Percentiles rank a stretch among this genome's conserved stretches.
These are phyloP conservation scores for Gymnocephalus cernua DNA, from an alignment of 2,113 vertebrate genomes.

Conservation along the genomic window DNA sequence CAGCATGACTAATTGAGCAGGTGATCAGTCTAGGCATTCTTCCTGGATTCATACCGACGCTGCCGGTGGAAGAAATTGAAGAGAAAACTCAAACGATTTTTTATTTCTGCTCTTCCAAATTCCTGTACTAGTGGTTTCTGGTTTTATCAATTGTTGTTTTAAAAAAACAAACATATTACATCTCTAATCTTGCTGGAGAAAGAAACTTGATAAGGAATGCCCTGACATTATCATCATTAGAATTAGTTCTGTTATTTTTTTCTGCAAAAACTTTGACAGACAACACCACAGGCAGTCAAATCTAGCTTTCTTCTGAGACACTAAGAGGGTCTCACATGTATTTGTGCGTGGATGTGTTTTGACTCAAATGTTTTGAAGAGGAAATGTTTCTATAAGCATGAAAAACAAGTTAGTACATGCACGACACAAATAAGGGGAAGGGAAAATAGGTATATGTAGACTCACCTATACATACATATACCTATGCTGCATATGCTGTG, in stretches of 20 bases:
- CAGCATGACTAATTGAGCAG: slow-evolving; percentile 42
- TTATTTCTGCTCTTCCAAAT: slow-evolving; percentile 21
- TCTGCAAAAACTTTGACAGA: slow-evolving; percentile 2
- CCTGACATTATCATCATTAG: neutral
- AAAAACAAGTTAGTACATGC: neutral
- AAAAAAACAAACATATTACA: neutral
- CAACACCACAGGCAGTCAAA: neutral
- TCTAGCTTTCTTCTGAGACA: slow-evolving; percentile 6
- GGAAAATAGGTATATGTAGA: neutral
- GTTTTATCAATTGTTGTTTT: neutral
- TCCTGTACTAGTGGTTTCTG: neutral
- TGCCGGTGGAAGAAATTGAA: neutral
- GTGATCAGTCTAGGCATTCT: slow-evolving; percentile 23
- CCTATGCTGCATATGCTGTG: neutral
- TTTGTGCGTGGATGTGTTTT: slow-evolving; percentile 1
- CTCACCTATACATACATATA: neutral
- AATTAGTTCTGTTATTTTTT: neutral
- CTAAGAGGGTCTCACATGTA: neutral
- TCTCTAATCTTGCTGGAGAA: slow-evolving; percentile 1
- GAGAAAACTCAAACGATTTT: neutral
- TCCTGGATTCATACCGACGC: slow-evolving; percentile 11
- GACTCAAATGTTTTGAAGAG: neutral
- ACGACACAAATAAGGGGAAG: neutral
- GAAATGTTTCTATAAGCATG: neutral
- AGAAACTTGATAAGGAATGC: slow-evolving; percentile 10